Evolutionary conservation across 2,113 vertebrate genomes (phyloP).

Genomic region (Chlorocebus sabaeus): DNA sequence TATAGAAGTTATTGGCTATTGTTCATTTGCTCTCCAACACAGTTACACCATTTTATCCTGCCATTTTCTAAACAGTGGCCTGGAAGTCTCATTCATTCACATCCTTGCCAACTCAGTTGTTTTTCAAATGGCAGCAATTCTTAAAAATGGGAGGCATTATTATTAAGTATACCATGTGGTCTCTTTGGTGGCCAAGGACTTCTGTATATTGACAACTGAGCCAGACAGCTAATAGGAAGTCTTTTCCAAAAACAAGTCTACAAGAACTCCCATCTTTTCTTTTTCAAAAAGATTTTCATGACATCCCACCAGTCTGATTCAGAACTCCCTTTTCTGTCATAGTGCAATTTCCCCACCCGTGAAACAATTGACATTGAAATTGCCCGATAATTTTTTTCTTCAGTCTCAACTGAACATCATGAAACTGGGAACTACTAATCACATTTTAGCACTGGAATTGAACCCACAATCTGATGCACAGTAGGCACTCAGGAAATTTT

Average conservation of each 20-base stretch:
- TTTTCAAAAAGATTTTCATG: not conserved
- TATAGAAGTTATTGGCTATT: not conserved
- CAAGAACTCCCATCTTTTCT: not conserved
- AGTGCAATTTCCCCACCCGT: fast-evolving
- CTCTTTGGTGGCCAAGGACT: not conserved
- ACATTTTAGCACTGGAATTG: not conserved
- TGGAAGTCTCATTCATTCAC: no score
- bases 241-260: not conserved
- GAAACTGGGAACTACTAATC: not conserved
- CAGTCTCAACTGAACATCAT: not conserved
- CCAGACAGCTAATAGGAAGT: not conserved
- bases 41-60: not conserved
- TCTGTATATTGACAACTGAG: not conserved
- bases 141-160: not conserved
- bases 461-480: not conserved
- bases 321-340: fast-evolving
- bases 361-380: not conserved
- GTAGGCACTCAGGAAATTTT: not conserved
- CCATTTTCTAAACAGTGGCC: not conserved
- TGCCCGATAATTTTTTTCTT: not conserved
- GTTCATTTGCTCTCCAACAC: fast-evolving
- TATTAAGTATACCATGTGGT: not conserved
- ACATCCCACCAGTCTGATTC: not conserved
- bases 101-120: not conserved
- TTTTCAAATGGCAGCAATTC: not conserved